These are phyloP conservation scores for Notothenia rossii DNA, from an alignment of 2,113 vertebrate genomes.

Conservation along the genomic window DNA sequence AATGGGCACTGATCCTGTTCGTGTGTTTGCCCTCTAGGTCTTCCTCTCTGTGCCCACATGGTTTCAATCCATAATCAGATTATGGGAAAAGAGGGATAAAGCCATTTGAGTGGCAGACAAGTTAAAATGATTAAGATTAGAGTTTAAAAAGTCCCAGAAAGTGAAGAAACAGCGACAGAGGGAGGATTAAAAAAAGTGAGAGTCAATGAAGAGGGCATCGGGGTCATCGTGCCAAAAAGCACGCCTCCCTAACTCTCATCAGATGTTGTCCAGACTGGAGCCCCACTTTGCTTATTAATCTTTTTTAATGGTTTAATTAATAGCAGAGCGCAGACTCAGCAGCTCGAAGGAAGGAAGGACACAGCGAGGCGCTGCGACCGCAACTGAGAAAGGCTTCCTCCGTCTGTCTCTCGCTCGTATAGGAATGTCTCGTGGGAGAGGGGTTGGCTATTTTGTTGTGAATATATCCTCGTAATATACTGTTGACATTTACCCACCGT, in stretches of 20 bases:
- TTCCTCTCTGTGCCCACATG: constrained; percentile 27
- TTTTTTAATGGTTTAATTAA: constrained; percentile 74
- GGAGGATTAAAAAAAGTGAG: constrained; percentile 17
- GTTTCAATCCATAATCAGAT: constrained; percentile 38
- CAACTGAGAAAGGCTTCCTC: constrained; percentile 44
- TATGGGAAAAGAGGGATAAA: neutral
- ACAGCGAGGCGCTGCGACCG: constrained; percentile 60
- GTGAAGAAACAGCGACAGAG: neutral
- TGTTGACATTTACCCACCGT: neutral
- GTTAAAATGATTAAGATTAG: constrained; percentile 17
- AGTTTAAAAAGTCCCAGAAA: neutral
- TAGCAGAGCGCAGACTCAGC: constrained; percentile 59
- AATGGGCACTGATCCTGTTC: constrained; percentile 2
- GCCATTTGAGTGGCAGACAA: constrained; percentile 15
- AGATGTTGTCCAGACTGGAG: constrained; percentile 69
- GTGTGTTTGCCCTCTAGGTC: constrained; percentile 21
- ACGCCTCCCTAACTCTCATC: constrained; percentile 57
- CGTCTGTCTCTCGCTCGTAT: constrained; percentile 26
- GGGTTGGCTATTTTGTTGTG: constrained; percentile 7
- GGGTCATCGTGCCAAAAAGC: constrained; percentile 53
- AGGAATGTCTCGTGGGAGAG: neutral
- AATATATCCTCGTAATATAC: neutral
- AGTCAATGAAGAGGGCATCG: constrained; percentile 43
- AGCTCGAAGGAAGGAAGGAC: constrained; percentile 62
- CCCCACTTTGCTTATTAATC: constrained; percentile 63